Percentiles rank a stretch among this genome's conserved stretches.
Conservation (phyloP, 2,888 invertebrate species). For the Coecobrya sp. region DNA sequence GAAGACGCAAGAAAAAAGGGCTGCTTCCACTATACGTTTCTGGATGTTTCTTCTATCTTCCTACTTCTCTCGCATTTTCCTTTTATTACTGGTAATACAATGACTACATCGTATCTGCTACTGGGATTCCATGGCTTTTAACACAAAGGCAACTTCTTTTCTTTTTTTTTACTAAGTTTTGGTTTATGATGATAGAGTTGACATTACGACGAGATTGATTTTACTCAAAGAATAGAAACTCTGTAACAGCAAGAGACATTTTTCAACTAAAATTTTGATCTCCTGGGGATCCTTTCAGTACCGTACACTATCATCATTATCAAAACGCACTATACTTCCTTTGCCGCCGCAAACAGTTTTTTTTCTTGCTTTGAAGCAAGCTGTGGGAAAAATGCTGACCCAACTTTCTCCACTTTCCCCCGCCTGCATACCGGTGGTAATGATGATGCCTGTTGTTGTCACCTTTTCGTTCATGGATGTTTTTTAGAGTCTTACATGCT, state of each 20-base stretch:
- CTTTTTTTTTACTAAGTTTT: conserved; percentile 67
- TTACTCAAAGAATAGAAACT: conserved; percentile 78
- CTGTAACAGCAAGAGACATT: conserved; percentile 72
- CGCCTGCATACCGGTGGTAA: conserved; percentile 50
- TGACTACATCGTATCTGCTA: conserved; percentile 36
- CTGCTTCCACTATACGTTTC: not conserved
- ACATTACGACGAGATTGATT: conserved; percentile 85
- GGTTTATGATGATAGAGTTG: conserved; percentile 83
- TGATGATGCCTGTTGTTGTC: conserved; percentile 79
- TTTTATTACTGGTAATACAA: conserved; percentile 50
- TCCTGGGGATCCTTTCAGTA: conserved; percentile 78
- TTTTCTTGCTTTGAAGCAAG: conserved; percentile 5
- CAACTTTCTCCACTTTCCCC: conserved; percentile 68
- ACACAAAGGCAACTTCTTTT: conserved; percentile 72
- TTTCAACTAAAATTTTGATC: conserved; percentile 79
- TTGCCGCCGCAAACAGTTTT: not conserved
- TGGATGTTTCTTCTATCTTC: conserved; percentile 5
- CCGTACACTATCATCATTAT: conserved; percentile 49
- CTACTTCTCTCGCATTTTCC: conserved; percentile 5
- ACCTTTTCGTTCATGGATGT: conserved; percentile 61
- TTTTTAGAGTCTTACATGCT: conserved; percentile 56
- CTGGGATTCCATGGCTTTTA: conserved; percentile 51
- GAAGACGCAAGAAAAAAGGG: conserved; percentile 50
- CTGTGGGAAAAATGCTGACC: conserved; percentile 74
- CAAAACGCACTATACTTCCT: not conserved